Evolutionary conservation across 2,113 vertebrate species (phyloP).

Genomic region (Semicossyphus pulcher): DNA sequence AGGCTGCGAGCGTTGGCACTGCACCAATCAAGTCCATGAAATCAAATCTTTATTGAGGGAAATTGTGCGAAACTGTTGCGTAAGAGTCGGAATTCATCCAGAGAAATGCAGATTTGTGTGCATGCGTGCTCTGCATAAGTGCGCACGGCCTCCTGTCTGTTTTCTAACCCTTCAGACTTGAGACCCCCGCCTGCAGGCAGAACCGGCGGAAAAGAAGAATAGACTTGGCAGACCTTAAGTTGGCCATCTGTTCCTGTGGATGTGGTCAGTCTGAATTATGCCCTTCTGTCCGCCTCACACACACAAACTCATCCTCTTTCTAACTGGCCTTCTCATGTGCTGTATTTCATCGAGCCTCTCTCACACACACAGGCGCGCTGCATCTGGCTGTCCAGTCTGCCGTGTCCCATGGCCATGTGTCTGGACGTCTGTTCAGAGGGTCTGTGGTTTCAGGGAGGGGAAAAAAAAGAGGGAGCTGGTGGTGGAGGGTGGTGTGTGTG

Average conservation of each 20-base stretch:
- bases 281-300: conserved; percentile 47
- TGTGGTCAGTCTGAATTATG: conserved; percentile 71
- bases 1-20: conserved; percentile 36
- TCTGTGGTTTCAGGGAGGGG: conserved; percentile 40
- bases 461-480: background rate
- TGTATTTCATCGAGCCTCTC: conserved; percentile 48
- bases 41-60: conserved; percentile 59
- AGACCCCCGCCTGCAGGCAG: conserved; percentile 24
- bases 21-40: conserved; percentile 53
- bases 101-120: conserved; percentile 30
- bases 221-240: conserved; percentile 65
- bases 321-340: conserved; percentile 29
- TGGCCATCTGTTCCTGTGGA: conserved; percentile 77
- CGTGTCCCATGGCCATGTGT: conserved; percentile 65
- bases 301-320: conserved; percentile 41
- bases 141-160: conserved; percentile 10
- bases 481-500: background rate
- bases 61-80: conserved; percentile 29
- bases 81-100: conserved; percentile 29
- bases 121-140: conserved; percentile 9
- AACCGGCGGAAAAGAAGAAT: conserved; percentile 55
- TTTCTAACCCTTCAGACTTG: conserved; percentile 16
- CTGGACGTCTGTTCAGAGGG: conserved; percentile 63
- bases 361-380: conserved; percentile 6
- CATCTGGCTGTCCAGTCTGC: conserved; percentile 69